Percentiles rank a stretch among this genome's conserved stretches.
phyloP scores from a whole-genome alignment of 2,888 invertebrate genomes.

The Euplagia quadripunctaria region DNA sequence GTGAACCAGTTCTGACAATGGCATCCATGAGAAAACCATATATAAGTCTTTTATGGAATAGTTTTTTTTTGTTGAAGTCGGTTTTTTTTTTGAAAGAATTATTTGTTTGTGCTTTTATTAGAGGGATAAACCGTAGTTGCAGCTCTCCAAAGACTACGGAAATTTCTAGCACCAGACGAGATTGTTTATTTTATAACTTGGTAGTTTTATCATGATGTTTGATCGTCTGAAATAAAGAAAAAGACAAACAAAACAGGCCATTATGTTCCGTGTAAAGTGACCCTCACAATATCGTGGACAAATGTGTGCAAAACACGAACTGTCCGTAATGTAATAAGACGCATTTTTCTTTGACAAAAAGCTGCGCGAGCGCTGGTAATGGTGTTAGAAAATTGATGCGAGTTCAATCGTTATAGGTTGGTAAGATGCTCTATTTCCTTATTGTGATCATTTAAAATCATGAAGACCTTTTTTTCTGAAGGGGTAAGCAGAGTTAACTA shows the following conservation, averaged over 20 bases:
- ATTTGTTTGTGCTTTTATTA: no score
- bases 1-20: no score
- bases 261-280: slow-evolving; percentile 36
- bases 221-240: slow-evolving; percentile 15
- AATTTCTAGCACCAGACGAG: background rate
- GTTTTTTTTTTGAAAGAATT: no score
- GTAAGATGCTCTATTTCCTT: slow-evolving; percentile 60
- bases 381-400: slow-evolving; percentile 74
- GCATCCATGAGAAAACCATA: no score
- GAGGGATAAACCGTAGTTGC: no score
- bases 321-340: slow-evolving; percentile 80
- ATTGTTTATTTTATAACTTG: background rate
- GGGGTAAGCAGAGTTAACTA: background rate
- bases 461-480: background rate
- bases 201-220: background rate
- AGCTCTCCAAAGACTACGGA: background rate
- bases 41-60: no score
- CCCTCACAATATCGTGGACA: slow-evolving; percentile 43
- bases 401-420: slow-evolving; percentile 44
- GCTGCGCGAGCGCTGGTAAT: slow-evolving; percentile 63
- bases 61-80: no score
- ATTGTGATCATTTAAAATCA: background rate
- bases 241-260: slow-evolving; percentile 2
- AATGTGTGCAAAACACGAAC: slow-evolving; percentile 54
- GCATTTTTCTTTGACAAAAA: slow-evolving; percentile 84